These are phyloP conservation scores for Eupithecia abbreviata DNA, from an alignment of 2,888 invertebrate species.

Conservation along the genomic window DNA sequence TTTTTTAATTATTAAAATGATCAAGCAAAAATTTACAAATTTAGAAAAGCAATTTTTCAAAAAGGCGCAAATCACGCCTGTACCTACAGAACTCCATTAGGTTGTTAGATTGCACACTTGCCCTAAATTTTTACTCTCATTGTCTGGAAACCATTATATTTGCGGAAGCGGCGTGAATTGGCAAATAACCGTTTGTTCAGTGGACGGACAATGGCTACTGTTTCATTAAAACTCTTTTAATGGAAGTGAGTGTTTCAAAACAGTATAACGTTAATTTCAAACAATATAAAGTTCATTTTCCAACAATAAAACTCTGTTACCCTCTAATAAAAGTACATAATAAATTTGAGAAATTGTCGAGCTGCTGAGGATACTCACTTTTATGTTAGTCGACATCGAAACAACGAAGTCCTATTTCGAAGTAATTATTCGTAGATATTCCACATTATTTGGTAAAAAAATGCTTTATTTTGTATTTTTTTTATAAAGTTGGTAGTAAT, in stretches of 20 bases:
- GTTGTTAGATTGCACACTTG: slow-evolving; percentile 18
- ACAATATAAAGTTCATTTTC: slow-evolving; percentile 15
- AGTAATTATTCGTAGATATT: background rate
- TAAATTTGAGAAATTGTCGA: slow-evolving; percentile 4
- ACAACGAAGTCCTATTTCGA: background rate
- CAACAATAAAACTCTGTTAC: slow-evolving; percentile 8
- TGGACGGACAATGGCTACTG: slow-evolving; percentile 37
- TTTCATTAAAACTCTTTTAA: slow-evolving; percentile 26
- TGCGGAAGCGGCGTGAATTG: slow-evolving; percentile 38
- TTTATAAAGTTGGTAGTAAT: too few species aligned
- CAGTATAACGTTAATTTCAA: slow-evolving; percentile 21
- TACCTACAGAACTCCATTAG: slow-evolving; percentile 12
- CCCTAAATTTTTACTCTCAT: slow-evolving; percentile 32
- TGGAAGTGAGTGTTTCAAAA: slow-evolving; percentile 29
- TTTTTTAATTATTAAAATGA: slow-evolving; percentile 1
- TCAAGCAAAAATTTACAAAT: slow-evolving; percentile 5
- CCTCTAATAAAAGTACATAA: slow-evolving; percentile 7
- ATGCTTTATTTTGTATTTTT: background rate
- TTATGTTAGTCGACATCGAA: background rate
- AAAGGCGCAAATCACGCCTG: slow-evolving; percentile 7
- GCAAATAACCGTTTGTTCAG: slow-evolving; percentile 38
- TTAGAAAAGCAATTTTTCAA: slow-evolving; percentile 7
- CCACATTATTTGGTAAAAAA: background rate
- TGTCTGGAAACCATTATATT: slow-evolving; percentile 39
- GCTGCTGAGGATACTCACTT: background rate